These are phyloP conservation scores for Falco rusticolus DNA, from an alignment of 2,797 vertebrate genomes.

Conservation along the genomic window DNA sequence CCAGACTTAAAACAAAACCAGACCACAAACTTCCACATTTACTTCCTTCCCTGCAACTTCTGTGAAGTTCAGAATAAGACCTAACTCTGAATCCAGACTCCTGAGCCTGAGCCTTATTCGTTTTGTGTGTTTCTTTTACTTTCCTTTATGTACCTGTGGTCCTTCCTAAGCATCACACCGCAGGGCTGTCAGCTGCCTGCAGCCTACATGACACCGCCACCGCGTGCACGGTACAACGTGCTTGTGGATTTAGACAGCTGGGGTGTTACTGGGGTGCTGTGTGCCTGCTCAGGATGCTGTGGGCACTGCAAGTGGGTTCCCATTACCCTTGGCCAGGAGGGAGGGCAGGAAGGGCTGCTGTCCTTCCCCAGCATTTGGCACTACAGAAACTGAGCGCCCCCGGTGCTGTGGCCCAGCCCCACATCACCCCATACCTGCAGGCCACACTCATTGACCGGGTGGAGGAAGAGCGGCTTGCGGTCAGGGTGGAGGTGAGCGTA, in stretches of 20 bases:
- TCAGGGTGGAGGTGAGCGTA: constrained; percentile 84
- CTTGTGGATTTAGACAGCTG: background rate
- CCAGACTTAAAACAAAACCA: background rate
- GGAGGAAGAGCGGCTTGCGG: constrained; percentile 83
- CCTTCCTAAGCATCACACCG: background rate
- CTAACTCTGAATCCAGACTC: background rate
- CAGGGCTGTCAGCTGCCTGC: background rate
- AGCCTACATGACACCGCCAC: background rate
- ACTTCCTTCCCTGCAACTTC: background rate
- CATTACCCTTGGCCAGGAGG: background rate
- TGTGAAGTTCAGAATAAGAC: background rate
- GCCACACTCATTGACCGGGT: constrained; percentile 85
- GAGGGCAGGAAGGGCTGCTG: background rate
- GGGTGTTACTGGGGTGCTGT: rapidly evolving
- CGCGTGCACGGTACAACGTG: rapidly evolving
- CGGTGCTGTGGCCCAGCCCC: background rate
- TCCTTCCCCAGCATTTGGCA: background rate
- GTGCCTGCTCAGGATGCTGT: background rate
- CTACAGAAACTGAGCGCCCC: background rate
- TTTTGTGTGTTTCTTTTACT: background rate
- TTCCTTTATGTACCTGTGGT: background rate
- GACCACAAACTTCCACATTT: background rate
- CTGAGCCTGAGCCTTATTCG: background rate
- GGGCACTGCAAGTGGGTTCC: background rate
- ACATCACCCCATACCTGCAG: constrained; percentile 75